Evolutionary conservation across 2,888 invertebrate genomes (phyloP).

Genomic region (Papilio demoleus): DNA sequence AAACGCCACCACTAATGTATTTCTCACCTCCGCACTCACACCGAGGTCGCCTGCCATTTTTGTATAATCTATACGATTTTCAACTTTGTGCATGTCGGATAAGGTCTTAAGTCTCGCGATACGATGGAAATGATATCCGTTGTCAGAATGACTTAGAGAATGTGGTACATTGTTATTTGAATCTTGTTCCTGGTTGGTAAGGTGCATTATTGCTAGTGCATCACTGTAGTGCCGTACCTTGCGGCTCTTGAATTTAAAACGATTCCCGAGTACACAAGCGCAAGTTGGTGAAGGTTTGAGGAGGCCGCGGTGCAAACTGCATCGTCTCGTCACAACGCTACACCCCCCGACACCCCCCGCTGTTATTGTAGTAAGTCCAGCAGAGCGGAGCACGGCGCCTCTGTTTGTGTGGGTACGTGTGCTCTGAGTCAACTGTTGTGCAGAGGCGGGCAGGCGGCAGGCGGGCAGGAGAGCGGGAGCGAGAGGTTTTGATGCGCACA

Average conservation of each 20-base stretch:
- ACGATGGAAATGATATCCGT: conserved; percentile 58
- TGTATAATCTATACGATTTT: conserved; percentile 67
- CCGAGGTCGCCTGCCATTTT: conserved; percentile 73
- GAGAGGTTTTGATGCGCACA: conserved; percentile 62
- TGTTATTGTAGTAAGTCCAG: conserved; percentile 67
- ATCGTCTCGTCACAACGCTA: conserved; percentile 77
- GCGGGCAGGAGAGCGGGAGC: conserved; percentile 57
- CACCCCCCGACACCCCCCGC: conserved; percentile 52
- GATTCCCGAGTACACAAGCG: conserved; percentile 83
- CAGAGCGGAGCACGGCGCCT: conserved; percentile 45
- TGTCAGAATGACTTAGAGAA: conserved; percentile 72
- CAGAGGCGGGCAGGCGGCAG: conserved; percentile 75
- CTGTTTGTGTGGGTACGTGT: conserved; percentile 65
- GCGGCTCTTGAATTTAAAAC: conserved; percentile 83
- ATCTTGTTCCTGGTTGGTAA: conserved; percentile 58
- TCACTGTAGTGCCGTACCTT: too few species aligned
- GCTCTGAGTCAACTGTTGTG: conserved; percentile 77
- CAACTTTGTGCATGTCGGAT: conserved; percentile 60
- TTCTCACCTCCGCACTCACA: conserved; percentile 84
- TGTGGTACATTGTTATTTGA: conserved; percentile 59
- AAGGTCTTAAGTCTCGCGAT: conserved; percentile 68
- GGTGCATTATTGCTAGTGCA: conserved; percentile 63
- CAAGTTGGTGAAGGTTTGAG: conserved; percentile 82
- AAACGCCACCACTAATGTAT: conserved; percentile 84
- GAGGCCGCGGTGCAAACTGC: conserved; percentile 82